These are phyloP conservation scores for Mastomys natalensis DNA, from an alignment of 2,113 vertebrate species.

Conservation along the genomic window DNA sequence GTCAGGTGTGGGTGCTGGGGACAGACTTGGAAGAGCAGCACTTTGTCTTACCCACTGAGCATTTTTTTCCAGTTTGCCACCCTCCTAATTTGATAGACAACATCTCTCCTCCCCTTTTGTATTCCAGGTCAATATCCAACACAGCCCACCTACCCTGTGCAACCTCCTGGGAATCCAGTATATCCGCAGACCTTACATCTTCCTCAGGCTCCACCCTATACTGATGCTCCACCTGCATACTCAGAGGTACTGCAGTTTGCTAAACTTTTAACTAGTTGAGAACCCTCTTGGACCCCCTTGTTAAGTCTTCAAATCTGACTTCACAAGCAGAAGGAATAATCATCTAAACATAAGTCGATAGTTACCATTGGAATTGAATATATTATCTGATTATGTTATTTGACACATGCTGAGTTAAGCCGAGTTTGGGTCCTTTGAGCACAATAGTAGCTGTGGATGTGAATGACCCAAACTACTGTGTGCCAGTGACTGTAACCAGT, in stretches of 20 bases:
- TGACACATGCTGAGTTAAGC: conserved; percentile 18
- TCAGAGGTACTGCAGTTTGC: conserved; percentile 90
- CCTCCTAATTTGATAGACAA: background rate
- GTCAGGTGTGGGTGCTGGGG: background rate
- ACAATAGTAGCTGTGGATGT: conserved; percentile 6
- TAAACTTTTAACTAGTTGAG: background rate
- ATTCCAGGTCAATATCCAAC: conserved; percentile 92
- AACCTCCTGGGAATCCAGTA: conserved; percentile 90
- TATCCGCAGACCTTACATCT: conserved; percentile 94
- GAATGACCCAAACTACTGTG: conserved; percentile 26
- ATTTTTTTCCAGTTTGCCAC: background rate
- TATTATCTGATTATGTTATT: conserved; percentile 15
- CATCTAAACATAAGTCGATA: background rate
- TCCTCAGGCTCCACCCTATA: conserved; percentile 94
- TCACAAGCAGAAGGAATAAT: conserved; percentile 7
- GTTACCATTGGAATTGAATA: background rate
- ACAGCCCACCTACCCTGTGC: conserved; percentile 92
- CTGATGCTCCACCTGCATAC: conserved; percentile 95
- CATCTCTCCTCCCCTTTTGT: conserved; percentile 41
- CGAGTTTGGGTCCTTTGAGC: conserved; percentile 47
- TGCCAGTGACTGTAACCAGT: background rate
- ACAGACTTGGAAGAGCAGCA: background rate
- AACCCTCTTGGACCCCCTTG: background rate
- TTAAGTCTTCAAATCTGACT: background rate
- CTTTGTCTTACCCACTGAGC: background rate